Evolutionary conservation across 2,113 vertebrate genomes (phyloP).

Genomic region (Caranx ignobilis): DNA sequence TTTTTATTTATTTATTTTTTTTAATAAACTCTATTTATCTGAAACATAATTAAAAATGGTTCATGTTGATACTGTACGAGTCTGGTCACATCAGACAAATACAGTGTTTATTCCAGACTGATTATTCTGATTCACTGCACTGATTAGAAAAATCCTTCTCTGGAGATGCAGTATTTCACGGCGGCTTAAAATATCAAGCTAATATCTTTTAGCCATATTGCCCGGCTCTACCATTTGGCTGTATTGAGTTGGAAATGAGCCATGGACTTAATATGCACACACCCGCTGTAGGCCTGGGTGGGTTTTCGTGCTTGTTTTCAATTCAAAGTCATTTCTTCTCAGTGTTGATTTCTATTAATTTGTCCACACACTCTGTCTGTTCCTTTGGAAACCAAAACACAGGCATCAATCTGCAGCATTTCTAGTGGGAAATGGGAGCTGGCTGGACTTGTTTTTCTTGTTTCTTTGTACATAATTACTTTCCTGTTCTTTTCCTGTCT

Average conservation of each 20-base stretch:
- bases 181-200: slow-evolving; percentile 23
- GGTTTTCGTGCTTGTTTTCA: slow-evolving; percentile 58
- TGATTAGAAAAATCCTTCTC: slow-evolving; percentile 39
- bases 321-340: slow-evolving; percentile 30
- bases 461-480: slow-evolving; percentile 69
- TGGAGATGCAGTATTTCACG: slow-evolving; percentile 32
- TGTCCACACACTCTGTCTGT: slow-evolving; percentile 63
- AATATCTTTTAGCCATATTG: slow-evolving; percentile 46
- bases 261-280: slow-evolving; percentile 56
- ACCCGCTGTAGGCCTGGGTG: slow-evolving; percentile 27
- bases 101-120: slow-evolving; percentile 38
- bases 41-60: slow-evolving; percentile 38
- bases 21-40: slow-evolving; percentile 15
- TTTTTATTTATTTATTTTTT: neutral
- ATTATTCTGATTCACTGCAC: slow-evolving; percentile 46
- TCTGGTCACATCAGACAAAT: slow-evolving; percentile 29
- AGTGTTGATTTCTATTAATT: slow-evolving; percentile 69
- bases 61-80: slow-evolving; percentile 16
- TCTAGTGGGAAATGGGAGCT: slow-evolving; percentile 67
- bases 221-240: slow-evolving; percentile 39
- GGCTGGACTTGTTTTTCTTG: slow-evolving; percentile 71
- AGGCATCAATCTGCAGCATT: slow-evolving; percentile 63
- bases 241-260: slow-evolving; percentile 52
- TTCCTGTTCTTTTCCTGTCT: slow-evolving; percentile 57
- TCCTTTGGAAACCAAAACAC: slow-evolving; percentile 66